Conservation (phyloP, 2,113 vertebrate genomes). For the Microtus ochrogaster region DNA sequence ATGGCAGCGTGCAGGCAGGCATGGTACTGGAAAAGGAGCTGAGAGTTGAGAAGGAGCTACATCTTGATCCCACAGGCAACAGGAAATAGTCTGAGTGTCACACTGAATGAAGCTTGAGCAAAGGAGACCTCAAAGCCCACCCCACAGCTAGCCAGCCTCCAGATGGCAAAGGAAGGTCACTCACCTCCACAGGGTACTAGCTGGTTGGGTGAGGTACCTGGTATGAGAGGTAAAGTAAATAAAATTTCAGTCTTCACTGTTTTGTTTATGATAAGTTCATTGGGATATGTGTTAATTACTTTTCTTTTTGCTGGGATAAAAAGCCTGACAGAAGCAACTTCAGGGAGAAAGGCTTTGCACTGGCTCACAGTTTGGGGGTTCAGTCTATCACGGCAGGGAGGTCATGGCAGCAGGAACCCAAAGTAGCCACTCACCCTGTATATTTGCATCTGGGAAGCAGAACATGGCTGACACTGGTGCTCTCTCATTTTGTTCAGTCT, state of each 20-base stretch:
- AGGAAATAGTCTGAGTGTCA: neutral
- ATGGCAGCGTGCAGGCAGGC: neutral
- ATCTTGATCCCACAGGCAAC: neutral
- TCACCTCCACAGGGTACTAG: too few species aligned
- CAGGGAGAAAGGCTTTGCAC: neutral
- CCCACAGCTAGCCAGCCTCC: neutral
- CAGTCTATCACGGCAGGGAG: neutral
- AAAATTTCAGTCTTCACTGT: neutral
- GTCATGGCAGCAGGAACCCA: neutral
- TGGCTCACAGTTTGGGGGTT: neutral
- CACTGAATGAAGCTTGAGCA: neutral
- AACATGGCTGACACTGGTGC: accelerated
- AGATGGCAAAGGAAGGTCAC: neutral
- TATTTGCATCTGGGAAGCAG: neutral
- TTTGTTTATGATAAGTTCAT: neutral
- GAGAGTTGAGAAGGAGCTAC: neutral
- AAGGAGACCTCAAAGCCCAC: neutral
- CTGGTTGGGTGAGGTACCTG: neutral
- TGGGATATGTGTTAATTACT: neutral
- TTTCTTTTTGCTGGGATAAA: neutral
- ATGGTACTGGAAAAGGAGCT: neutral
- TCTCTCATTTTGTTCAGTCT: neutral
- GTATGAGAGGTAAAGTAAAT: neutral
- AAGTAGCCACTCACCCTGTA: neutral
- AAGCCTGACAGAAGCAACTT: too few species aligned